phyloP scores from a whole-genome alignment of 2,113 vertebrate genomes.

The Brienomyrus longianalis region DNA sequence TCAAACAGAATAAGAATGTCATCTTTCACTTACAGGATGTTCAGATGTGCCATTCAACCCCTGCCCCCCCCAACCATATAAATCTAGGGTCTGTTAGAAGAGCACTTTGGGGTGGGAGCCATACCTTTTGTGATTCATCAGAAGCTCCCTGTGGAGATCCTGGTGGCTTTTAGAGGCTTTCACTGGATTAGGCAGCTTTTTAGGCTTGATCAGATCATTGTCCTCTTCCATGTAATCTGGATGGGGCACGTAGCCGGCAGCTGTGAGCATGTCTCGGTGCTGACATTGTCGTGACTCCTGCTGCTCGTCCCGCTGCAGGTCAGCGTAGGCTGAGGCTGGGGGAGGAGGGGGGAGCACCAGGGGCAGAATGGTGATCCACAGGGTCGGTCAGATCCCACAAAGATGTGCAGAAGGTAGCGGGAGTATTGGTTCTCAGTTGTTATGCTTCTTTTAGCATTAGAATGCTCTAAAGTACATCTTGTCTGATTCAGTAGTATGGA shows the following conservation, averaged over 20 bases:
- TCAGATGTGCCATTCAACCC: not conserved
- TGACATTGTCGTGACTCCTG: slow-evolving; percentile 21
- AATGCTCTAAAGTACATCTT: not conserved
- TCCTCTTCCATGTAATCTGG: slow-evolving; percentile 71
- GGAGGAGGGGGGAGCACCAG: not conserved
- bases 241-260: slow-evolving; percentile 60
- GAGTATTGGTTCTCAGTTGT: not conserved
- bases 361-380: not conserved
- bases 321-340: slow-evolving; percentile 73
- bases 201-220: slow-evolving; percentile 80
- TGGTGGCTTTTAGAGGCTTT: slow-evolving; percentile 83
- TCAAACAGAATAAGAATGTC: not conserved
- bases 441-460: not conserved
- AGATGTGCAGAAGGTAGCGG: not conserved
- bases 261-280: slow-evolving; percentile 23
- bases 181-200: slow-evolving; percentile 80
- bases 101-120: not conserved
- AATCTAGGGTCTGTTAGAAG: not conserved
- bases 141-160: slow-evolving; percentile 78
- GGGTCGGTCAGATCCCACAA: not conserved
- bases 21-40: not conserved
- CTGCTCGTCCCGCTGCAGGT: slow-evolving; percentile 65
- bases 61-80: not conserved
- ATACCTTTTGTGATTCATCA: slow-evolving; percentile 81
- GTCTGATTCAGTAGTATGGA: not conserved